These are phyloP conservation scores for Cartodere bifasciata DNA, from an alignment of 2,888 invertebrate genomes.

Conservation along the genomic window DNA sequence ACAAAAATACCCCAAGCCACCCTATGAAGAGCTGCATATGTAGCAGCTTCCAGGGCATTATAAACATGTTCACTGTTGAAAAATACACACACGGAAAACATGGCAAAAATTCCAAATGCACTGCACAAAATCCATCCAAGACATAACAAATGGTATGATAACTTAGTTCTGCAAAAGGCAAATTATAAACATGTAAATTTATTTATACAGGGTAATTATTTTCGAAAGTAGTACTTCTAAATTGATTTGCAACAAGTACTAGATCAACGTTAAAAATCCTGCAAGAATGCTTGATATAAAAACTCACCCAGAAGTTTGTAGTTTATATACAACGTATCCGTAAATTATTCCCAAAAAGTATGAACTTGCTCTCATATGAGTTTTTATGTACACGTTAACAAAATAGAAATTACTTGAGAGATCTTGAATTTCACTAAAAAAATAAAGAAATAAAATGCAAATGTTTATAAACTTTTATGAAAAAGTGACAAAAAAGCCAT, in stretches of 20 bases:
- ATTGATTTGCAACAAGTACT: too few species aligned
- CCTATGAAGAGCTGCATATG: constrained; percentile 53
- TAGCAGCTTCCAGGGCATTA: constrained; percentile 45
- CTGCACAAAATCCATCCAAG: constrained; percentile 25
- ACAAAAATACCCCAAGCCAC: constrained; percentile 55
- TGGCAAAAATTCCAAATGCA: constrained; percentile 41
- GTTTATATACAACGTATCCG: constrained; percentile 50
- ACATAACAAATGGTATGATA: constrained; percentile 19
- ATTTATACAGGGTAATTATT: too few species aligned
- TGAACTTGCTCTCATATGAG: constrained; percentile 60
- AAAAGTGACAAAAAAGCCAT: constrained; percentile 3
- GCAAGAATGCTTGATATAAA: too few species aligned
- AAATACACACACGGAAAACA: constrained; percentile 50
- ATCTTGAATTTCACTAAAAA: constrained; percentile 51
- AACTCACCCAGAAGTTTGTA: constrained; percentile 49
- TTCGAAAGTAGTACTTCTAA: too few species aligned
- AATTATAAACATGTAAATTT: too few species aligned
- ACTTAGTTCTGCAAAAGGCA: constrained; percentile 25
- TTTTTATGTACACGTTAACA: constrained; percentile 54
- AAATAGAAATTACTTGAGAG: constrained; percentile 51
- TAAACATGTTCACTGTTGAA: constrained; percentile 48
- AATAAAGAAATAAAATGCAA: constrained; percentile 7
- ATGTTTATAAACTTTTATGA: constrained; percentile 8
- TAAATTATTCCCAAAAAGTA: constrained; percentile 54
- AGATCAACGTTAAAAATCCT: too few species aligned